Evolutionary conservation across 1,140 invertebrate genomes (phyloP), one percentile per base, ranked within the genome.

Genomic region (Stegodyphus dumicola): DNA sequence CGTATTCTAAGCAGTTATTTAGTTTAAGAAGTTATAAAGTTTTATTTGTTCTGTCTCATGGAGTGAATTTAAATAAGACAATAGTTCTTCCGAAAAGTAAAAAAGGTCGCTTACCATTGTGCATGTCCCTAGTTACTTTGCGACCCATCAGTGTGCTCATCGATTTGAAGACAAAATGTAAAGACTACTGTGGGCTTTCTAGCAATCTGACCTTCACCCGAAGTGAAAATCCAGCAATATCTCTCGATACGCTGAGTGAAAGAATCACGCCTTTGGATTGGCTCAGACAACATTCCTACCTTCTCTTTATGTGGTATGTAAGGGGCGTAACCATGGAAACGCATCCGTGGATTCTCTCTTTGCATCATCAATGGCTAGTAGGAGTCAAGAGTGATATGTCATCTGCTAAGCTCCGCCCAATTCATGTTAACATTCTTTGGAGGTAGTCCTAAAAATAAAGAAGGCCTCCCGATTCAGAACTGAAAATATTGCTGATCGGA

Each of bases 281-380:
- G 80, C 70, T 48, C 60, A 11, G 81, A 52, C n/a, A 64, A 76
- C 76, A 85, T 85, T 85, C 81, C 81, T 77, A 76, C 81, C 81
- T 76, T 85, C 81, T 85, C 81, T 77, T 85, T 85, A 85, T 85
- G 81, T 85, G 64, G 56, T 74, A 85, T 85, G 74, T 67, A 85
- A 85, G 81, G 60, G 71, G 64, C 81, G 81, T 85, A 69, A 54
- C 81, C 81, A 76, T 85, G 65, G 74, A 52, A 76, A 85, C 81
- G 74, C 73, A 85, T 85, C 81, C 53, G 15, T 11, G 60, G 81
- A 85, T 85, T 74, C 60, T 76, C 81, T 85, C 81, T 85, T 83
- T 60, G 81, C 49, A 76, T 69, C 81, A 85, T 85, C 81, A 85
- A 70, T 85, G 81, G 81, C 81, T 85, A 85, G 73, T 56, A 52